Evolutionary conservation across 2,797 vertebrate species (phyloP), one percentile per base, ranked within the genome.

Genomic region (Bovichtus variegatus): DNA sequence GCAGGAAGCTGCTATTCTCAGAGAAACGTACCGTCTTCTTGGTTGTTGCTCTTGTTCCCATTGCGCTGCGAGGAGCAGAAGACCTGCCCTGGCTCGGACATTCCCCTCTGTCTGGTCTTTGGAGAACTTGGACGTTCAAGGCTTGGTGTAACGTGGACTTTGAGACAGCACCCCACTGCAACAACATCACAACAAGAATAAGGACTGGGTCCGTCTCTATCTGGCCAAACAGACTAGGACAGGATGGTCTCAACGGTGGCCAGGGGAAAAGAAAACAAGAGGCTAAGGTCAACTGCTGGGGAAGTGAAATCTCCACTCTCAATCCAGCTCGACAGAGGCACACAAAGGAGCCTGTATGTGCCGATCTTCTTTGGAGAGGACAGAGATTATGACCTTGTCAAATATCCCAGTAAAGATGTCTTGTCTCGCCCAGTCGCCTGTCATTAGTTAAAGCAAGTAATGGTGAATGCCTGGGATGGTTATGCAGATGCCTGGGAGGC

Each of bases 151-250:
- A 62, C 10, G 75, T 70, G 62, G 87, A 88, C 80, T 91, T 87
- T 50, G 86, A 86, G 54, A 64, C 82, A 21, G 80, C 74, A 36
- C 65, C 85, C 10, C 89, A 84, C 95, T 95, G 92, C 78, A 95
- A 94, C 70, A 86, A 94, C 93, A 94, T 88, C 86, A 94, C 78
- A 92, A 85, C 83, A 90, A 87, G 72, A 85, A 76, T 94, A 83
- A 92, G 67, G 76, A 81, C 69, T 31, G 49, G 86, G 55, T 76
- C 71, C 27, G 79, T 74, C 69, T 81, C 72, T 54, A 77, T 61
- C 65, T 57, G 75, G 71, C 65, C n/a, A 51, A 51, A 54, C 62
- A 49, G 69, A 76, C 81, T 44, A 50, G 63, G 82, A 91, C 78
- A 64, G 82, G 85, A 93, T 31, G 88, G 71, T 67, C 89, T 88